Conservation (phyloP, 30 jellyfish, hydroid and myxozoan genomes). For the Sanderia malayensis region DNA sequence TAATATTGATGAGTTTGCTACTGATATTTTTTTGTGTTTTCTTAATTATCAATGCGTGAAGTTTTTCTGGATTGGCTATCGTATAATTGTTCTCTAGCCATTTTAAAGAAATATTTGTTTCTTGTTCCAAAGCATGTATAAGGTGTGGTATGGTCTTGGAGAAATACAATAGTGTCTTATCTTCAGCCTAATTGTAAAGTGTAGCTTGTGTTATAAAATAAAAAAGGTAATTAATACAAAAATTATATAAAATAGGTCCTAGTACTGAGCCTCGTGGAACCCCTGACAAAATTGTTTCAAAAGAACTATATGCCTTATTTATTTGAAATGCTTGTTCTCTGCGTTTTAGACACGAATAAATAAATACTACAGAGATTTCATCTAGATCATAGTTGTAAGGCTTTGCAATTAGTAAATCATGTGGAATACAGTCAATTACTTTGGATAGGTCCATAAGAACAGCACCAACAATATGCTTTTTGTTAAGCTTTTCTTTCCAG, state of each 20-base stretch:
- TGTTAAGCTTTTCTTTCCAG: not conserved
- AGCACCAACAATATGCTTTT: not conserved
- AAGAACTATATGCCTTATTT: not conserved
- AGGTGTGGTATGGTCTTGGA: not conserved
- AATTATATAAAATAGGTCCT: not conserved
- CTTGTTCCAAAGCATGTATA: not conserved
- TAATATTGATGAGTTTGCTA: not conserved
- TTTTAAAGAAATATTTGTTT: not conserved
- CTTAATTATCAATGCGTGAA: not conserved
- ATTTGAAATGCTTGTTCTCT: not conserved
- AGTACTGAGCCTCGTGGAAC: conserved; percentile 1
- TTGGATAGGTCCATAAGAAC: too few species aligned
- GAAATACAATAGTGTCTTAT: not conserved
- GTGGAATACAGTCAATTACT: too few species aligned
- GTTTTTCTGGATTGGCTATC: not conserved
- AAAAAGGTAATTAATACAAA: not conserved
- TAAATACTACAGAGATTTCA: too few species aligned
- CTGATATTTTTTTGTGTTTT: not conserved
- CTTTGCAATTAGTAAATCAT: too few species aligned
- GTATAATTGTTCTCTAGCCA: not conserved
- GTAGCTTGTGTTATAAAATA: conserved; percentile 1
- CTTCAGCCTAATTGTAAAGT: not conserved
- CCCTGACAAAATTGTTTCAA: not conserved
- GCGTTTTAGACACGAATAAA: not conserved
- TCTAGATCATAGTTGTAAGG: too few species aligned